Evolutionary conservation across 2,113 vertebrate species (phyloP).

Genomic region (Boulengeromyrus knoepffleri): DNA sequence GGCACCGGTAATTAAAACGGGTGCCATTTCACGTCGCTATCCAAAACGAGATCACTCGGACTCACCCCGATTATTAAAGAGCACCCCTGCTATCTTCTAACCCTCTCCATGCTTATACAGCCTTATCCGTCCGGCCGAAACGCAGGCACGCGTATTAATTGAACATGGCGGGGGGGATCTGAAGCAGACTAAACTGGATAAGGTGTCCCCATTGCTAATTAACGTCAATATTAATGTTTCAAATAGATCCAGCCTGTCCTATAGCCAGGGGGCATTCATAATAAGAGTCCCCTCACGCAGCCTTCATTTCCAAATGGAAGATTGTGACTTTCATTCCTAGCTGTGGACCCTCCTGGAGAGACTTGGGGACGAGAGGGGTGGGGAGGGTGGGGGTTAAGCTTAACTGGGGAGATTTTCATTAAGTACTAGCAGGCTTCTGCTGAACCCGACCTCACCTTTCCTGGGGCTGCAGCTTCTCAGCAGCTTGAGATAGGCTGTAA

Average conservation of each 20-base stretch:
- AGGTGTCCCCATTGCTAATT: background rate
- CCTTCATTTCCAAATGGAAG: background rate
- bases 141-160: background rate
- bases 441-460: background rate
- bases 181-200: background rate
- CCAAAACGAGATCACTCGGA: background rate
- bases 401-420: constrained; percentile 5
- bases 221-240: constrained; percentile 8
- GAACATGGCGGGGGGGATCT: background rate
- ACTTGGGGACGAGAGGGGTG: background rate
- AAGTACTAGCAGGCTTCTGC: background rate
- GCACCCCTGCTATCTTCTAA: background rate
- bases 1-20: background rate
- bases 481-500: background rate
- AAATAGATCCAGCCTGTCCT: background rate
- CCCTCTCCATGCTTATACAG: background rate
- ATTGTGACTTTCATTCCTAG: background rate
- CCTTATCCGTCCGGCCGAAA: background rate
- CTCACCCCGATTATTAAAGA: background rate
- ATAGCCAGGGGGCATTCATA: background rate
- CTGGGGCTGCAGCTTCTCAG: background rate
- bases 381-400: background rate
- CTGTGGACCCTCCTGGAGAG: background rate
- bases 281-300: background rate
- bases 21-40: background rate